Base-by-base conservation (phyloP, 2,888 invertebrate species). In the Drosophila colorata region DNA sequence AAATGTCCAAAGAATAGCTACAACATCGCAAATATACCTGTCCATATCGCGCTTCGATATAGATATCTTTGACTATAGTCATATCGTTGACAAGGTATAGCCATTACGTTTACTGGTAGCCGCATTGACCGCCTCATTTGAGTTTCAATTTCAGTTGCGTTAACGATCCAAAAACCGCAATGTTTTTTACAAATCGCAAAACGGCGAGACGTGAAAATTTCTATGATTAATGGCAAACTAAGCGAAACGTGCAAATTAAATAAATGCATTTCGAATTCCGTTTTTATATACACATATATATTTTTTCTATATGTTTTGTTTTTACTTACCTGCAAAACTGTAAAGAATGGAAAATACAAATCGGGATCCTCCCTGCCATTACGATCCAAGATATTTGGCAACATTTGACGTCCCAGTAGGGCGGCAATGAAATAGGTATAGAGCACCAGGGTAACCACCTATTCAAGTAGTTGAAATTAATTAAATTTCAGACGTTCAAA, bases 361-460 rank as follows among this genome's bases (percentile, higher is more conserved):
- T 98, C 98, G 0, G 96, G 94, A 87, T 95, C 95, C 80, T 94
- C 94, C 71, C 93, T 93, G 33, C 90, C 90, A 70, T 92, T 93
- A 8, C 93, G 93, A 66, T 93, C 93, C 55, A 93, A 91, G 14
- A 94, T 93, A 71, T 89, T 89, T 0, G 94, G 95, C 69, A 97
- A 94, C 93, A 97, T 96, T 93, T 98, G 98, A 14, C 97, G 94
- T 0, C 98, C 98, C 93, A 98, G 94, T 59, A 98, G 93, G 9
- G 97, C 96, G 6, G 97, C 96, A 69, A 97, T 95, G 92, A 98
- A 98, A 92, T 98, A 98, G 8, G 96, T 96, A 92, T 98, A 98
- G 58, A 98, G 94, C 11, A 98, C 97, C 78, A 98, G 93, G 1
- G 98, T 98, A 31, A 98, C 98, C 74, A 98, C 98, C 98, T 98